A percentile compares a stretch with the other conserved stretches of the same genome.
phyloP scores from a whole-genome alignment of 2,797 vertebrate genomes.

The Gymnocypris eckloni region DNA sequence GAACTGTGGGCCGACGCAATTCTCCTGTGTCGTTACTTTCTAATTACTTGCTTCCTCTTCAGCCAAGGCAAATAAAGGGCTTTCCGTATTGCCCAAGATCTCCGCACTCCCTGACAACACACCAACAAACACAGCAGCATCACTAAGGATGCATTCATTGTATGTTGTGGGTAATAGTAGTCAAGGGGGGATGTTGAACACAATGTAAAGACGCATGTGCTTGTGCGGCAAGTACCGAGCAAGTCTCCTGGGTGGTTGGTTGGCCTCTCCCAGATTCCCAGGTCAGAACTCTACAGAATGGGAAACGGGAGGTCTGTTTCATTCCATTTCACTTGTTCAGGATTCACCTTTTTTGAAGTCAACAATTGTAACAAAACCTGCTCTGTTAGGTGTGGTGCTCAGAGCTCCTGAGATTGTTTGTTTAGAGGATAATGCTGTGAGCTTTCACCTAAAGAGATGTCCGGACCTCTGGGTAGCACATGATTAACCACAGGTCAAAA shows the following conservation, averaged over 20 bases:
- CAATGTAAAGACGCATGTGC: conserved; percentile 29
- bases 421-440: not conserved
- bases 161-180: conserved; percentile 66
- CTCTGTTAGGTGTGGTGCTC: conserved; percentile 9
- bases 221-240: not conserved
- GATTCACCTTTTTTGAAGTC: not conserved
- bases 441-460: not conserved
- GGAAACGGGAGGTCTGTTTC: not conserved
- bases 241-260: conserved; percentile 1
- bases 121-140: conserved; percentile 79
- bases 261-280: conserved; percentile 22
- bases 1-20: conserved; percentile 61
- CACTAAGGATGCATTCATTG: conserved; percentile 83
- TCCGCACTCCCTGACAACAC: conserved; percentile 81
- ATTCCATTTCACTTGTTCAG: not conserved
- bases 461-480: conserved; percentile 19
- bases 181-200: conserved; percentile 53
- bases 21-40: conserved; percentile 72
- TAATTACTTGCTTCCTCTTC: conserved; percentile 74
- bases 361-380: not conserved
- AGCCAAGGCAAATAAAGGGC: conserved; percentile 80
- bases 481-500: conserved; percentile 1
- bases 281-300: not conserved
- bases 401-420: not conserved
- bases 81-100: conserved; percentile 75